These are phyloP conservation scores for Agrypnus murinus DNA, from an alignment of 2,888 invertebrate species.

Conservation along the genomic window DNA sequence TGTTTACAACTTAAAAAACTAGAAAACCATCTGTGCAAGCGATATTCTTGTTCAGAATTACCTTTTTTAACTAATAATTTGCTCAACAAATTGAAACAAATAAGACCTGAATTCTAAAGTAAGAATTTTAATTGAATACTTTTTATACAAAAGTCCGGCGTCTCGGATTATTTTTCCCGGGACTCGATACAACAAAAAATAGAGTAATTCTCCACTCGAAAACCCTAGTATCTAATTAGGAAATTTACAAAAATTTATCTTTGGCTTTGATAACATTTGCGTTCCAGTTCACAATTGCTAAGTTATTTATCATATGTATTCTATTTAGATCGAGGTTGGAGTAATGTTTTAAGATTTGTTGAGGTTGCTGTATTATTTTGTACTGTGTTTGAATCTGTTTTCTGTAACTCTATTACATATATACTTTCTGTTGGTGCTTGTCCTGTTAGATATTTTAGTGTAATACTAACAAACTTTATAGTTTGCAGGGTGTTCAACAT, in stretches of 20 bases:
- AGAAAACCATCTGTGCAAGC: too few relatives aligned
- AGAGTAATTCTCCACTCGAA: too few relatives aligned
- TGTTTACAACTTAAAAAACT: too few relatives aligned
- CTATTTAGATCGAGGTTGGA: slow-evolving; percentile 2
- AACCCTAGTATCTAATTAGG: background rate
- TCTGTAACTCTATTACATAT: too few relatives aligned
- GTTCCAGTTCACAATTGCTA: slow-evolving; percentile 3
- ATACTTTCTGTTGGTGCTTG: background rate
- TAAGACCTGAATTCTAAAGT: too few relatives aligned
- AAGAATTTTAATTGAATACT: too few relatives aligned
- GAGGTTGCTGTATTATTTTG: background rate
- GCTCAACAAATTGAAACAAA: too few relatives aligned
- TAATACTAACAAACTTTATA: background rate
- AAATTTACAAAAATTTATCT: background rate
- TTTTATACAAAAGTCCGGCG: too few relatives aligned
- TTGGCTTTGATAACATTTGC: background rate
- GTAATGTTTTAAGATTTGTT: background rate
- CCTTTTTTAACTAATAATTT: too few relatives aligned
- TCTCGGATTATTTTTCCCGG: too few relatives aligned
- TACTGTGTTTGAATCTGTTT: background rate
- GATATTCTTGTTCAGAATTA: too few relatives aligned
- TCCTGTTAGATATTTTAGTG: background rate
- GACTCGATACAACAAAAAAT: too few relatives aligned
- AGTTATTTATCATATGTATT: slow-evolving; percentile 10
- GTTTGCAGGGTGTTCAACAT: slow-evolving; percentile 13